phyloP scores from a whole-genome alignment of 2,888 invertebrate genomes.

The Neuroscelio doddi region DNA sequence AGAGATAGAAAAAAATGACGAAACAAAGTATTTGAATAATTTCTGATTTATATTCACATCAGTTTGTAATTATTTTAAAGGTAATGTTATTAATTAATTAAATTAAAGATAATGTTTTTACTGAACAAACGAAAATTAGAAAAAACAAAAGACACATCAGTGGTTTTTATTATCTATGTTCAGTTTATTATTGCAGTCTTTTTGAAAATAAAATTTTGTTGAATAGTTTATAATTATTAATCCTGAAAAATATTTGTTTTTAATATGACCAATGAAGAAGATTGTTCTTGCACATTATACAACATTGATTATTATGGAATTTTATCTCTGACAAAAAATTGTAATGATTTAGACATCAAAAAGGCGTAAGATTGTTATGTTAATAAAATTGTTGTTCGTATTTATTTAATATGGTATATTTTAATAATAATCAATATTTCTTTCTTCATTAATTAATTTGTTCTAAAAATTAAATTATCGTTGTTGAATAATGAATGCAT shows the following conservation, averaged over 20 bases:
- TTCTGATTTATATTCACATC: no score
- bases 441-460: not conserved
- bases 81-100: no score
- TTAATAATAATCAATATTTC: no score
- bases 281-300: constrained; percentile 8
- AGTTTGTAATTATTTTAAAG: no score
- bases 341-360: constrained; percentile 81
- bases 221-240: no score
- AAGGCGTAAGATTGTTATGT: constrained; percentile 73
- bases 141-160: not conserved
- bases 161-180: not conserved
- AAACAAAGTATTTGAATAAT: no score
- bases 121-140: not conserved
- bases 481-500: constrained; percentile 1
- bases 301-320: constrained; percentile 86
- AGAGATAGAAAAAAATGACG: no score
- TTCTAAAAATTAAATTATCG: not conserved
- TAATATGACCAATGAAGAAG: constrained; percentile 14
- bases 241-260: not conserved
- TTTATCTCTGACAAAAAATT: constrained; percentile 79
- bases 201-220: constrained; percentile 4
- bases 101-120: no score
- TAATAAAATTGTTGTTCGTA: not conserved
- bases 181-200: not conserved
- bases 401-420: no score